Percentiles rank a stretch among this genome's conserved stretches.
These are phyloP conservation scores for Drusus annulatus DNA, from an alignment of 1,140 invertebrate species.

Conservation along the genomic window DNA sequence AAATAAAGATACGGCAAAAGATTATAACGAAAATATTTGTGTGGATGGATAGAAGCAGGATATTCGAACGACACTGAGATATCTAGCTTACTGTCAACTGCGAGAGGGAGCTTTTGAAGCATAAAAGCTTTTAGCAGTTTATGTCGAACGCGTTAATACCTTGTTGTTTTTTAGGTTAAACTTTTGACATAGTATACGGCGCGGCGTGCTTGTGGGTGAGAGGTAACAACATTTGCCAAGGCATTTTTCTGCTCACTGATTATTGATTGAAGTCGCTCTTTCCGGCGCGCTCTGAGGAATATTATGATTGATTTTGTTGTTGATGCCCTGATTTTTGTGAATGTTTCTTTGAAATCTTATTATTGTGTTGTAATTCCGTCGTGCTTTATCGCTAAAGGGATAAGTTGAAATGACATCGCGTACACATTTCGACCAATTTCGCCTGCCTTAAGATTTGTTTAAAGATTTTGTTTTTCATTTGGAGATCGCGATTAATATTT, in stretches of 20 bases:
- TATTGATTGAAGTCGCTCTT: neutral
- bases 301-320: neutral
- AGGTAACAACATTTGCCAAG: neutral
- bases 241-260: neutral
- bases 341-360: neutral
- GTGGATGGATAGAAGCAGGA: conserved; percentile 49
- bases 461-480: no score
- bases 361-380: no score
- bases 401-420: no score
- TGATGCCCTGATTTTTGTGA: neutral
- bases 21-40: conserved; percentile 45
- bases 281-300: neutral
- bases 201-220: neutral
- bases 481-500: no score
- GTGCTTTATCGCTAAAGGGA: no score
- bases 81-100: conserved; percentile 49
- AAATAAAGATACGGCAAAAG: neutral
- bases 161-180: conserved; percentile 31
- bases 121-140: conserved; percentile 56
- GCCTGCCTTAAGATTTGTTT: no score
- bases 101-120: conserved; percentile 3
- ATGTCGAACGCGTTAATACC: conserved; percentile 5
- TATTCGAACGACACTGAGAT: conserved; percentile 51
- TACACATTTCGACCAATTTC: no score
- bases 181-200: conserved; percentile 5